Percentiles rank a stretch among this genome's conserved stretches.
Conservation (phyloP, 2,113 vertebrate genomes). For the Lamprotornis superbus region DNA sequence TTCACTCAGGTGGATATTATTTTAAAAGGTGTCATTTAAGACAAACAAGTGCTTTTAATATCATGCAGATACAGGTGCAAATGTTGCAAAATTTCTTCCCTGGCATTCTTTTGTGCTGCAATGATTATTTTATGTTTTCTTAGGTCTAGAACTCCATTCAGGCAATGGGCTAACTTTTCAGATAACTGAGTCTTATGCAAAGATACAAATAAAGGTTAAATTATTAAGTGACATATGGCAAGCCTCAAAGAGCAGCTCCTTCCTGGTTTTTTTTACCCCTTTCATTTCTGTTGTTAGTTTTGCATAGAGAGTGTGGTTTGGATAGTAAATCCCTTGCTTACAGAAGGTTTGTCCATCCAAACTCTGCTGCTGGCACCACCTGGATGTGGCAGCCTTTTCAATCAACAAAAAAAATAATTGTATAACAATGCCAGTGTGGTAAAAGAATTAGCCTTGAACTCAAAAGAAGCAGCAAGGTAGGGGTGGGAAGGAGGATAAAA, state of each 20-base stretch:
- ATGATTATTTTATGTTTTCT: background rate
- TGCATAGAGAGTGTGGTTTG: background rate
- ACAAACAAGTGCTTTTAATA: background rate
- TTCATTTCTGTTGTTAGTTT: background rate
- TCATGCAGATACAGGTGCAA: background rate
- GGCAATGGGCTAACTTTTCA: background rate
- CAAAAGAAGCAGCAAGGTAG: background rate
- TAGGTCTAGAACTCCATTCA: background rate
- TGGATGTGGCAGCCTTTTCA: background rate
- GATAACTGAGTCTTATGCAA: background rate
- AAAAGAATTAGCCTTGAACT: background rate
- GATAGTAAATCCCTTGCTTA: background rate
- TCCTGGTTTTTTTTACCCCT: background rate
- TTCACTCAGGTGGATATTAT: background rate
- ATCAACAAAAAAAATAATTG: background rate
- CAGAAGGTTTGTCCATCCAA: background rate
- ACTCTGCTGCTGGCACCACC: background rate
- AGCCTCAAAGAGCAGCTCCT: background rate
- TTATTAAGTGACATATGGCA: background rate
- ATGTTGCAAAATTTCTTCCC: background rate
- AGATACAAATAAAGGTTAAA: background rate
- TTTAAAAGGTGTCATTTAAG: background rate
- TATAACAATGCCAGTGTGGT: background rate
- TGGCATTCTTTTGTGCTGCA: background rate
- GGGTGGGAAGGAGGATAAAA: background rate